A percentile compares a stretch with the other conserved stretches of the same genome.
Evolutionary conservation across 2,797 vertebrate species (phyloP).

Genomic region (Chaetodon trifasciatus): DNA sequence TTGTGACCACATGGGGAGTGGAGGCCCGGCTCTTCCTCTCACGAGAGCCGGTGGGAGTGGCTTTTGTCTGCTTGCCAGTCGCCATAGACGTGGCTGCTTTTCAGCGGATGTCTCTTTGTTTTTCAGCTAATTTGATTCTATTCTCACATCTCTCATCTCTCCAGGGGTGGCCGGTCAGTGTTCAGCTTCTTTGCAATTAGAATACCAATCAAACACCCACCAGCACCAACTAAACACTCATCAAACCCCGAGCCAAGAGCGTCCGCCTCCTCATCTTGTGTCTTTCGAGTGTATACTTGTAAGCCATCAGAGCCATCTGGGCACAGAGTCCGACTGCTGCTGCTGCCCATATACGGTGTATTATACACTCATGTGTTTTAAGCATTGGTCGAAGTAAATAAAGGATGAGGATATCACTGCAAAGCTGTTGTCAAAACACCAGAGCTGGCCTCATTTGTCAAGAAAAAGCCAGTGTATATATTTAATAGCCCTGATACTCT

Average conservation of each 20-base stretch:
- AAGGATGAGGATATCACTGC: constrained; percentile 31
- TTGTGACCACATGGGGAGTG: constrained; percentile 63
- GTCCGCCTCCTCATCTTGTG: constrained; percentile 50
- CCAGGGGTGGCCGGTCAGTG: constrained; percentile 33
- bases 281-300: constrained; percentile 42
- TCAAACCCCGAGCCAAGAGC: constrained; percentile 37
- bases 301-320: constrained; percentile 48
- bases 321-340: constrained; percentile 6
- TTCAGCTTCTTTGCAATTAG: constrained; percentile 34
- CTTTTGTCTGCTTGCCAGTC: constrained; percentile 60
- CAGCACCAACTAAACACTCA: constrained; percentile 33
- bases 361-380: constrained; percentile 16
- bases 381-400: constrained; percentile 33
- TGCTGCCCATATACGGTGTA: background rate
- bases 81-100: constrained; percentile 51
- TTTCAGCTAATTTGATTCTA: constrained; percentile 66
- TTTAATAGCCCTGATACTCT: constrained; percentile 23
- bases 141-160: constrained; percentile 51
- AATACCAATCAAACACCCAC: constrained; percentile 62
- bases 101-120: constrained; percentile 61
- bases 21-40: constrained; percentile 65
- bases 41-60: constrained; percentile 65
- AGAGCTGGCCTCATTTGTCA: no score
- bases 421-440: background rate
- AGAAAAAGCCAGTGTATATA: constrained; percentile 25